Base-by-base conservation (phyloP, 1,140 invertebrate species). In the Ptiloglossa arizonensis region DNA sequence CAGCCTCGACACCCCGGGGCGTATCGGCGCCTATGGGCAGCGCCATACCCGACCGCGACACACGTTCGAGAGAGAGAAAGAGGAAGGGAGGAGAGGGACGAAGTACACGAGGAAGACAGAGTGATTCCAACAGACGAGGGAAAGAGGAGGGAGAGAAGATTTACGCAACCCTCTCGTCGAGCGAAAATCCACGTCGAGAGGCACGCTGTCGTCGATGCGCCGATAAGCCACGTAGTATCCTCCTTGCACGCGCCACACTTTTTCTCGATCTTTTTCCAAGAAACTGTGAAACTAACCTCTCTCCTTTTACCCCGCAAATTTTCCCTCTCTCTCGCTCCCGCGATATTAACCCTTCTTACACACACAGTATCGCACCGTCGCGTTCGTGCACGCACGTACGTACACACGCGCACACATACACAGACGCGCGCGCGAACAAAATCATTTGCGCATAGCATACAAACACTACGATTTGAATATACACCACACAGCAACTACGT, bases 131-230 rank as follows among this genome's bases (percentile, higher is more conserved):
- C 67, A 56, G 75, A 66, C 54, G 22, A 46, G 38, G 67, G 52
- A 76, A 29, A 35, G 41, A 56, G 78, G 50, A 73, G 71, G 75
- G 74, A 75, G 50, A 64, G 64, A 86, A 85, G 81, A 89, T 90
- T 90, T 91, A 91, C 90, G 90, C 89, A 91, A 91, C 90, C 90
- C 89, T 90, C 85, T 83, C 74, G 60, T 57, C 60, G 66, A 83
- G 80, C 74, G 75, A 89, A 89, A 89, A 89, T 89, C 83, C 81
- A 85, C 84, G 81, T 86, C 78, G 79, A 85, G 86, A 87, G 72
- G 80, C 82, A 81, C 82, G 76, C 80, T 79, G 84, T 73, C 75
- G 79, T 80, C 80, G 86, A 86, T 86, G 82, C 69, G 79, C 74
- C 86, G 87, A 88, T 87, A 87, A 87, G 81, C 84, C 80, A 86